Evolutionary conservation across 2,797 vertebrate species (phyloP).

Genomic region (Ptychobarbus kaznakovi): DNA sequence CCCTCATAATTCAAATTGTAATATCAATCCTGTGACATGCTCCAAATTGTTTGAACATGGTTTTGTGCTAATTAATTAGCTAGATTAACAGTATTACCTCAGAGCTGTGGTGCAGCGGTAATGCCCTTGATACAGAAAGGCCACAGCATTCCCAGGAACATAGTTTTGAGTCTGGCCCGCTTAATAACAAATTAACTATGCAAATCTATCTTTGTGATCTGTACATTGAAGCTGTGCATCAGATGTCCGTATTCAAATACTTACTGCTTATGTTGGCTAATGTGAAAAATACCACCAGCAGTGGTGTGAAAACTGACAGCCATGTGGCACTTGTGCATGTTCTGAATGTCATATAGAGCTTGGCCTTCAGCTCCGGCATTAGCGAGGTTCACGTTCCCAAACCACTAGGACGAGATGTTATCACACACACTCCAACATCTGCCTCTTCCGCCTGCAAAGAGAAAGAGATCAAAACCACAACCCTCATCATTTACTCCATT

Average conservation of each 20-base stretch:
- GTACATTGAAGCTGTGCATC: background rate
- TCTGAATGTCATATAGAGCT: slow-evolving; percentile 61
- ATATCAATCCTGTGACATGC: background rate
- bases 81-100: background rate
- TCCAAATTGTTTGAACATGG: slow-evolving; percentile 6
- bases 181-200: background rate
- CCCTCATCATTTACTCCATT: slow-evolving; percentile 30
- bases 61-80: background rate
- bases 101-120: slow-evolving; percentile 3
- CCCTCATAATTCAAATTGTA: slow-evolving; percentile 11
- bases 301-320: slow-evolving; percentile 67
- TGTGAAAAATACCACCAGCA: slow-evolving; percentile 65
- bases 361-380: slow-evolving; percentile 60
- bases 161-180: background rate
- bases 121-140: slow-evolving; percentile 16
- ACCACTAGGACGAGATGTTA: slow-evolving; percentile 32
- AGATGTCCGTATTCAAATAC: slow-evolving; percentile 49
- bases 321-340: slow-evolving; percentile 66
- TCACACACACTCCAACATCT: slow-evolving; percentile 34
- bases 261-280: slow-evolving; percentile 60
- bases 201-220: background rate
- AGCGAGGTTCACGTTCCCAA: slow-evolving; percentile 59
- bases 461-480: slow-evolving; percentile 27
- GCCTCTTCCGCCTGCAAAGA: slow-evolving; percentile 2
- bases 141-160: background rate